Evolutionary conservation across 1,140 invertebrate genomes (phyloP), one percentile per base, ranked within the genome.

Genomic region (Leptoteleia sp.): DNA sequence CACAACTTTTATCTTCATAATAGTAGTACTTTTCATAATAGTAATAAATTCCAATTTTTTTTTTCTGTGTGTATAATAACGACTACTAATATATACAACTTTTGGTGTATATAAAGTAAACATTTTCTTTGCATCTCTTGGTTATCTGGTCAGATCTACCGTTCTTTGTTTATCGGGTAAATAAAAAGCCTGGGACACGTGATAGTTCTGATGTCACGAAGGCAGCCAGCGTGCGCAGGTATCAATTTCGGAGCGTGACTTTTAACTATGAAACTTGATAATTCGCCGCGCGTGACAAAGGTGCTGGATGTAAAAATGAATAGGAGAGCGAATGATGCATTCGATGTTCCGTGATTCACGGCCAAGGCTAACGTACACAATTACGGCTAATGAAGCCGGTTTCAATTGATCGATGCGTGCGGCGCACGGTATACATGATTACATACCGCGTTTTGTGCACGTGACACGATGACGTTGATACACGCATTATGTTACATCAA

Each of bases 291-390:
- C 9, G 8, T 50, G 27, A 43, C 13, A 17, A 61, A 59, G 19
- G n/a, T 35, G 33, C 42, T 37, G 16, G 11, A 37, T 19, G 29
- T 15, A 29, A 54, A 57, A 55, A 29, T 47, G 11, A 59, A 47
- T 50, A 35, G 16, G 9, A 57, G 15, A 31, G 35, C 17, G 40
- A 50, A 52, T 40, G 37, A 61, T 68, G 33, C 11, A 47, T 57
- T 38, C 11, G 13, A 54, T 76, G 25, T 62, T 9, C 50, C 13
- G 33, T 76, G 25, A 68, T 68, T 68, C 72, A 76, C 48, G 72
- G 64, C 31, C 62, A 76, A 76, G 64, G 72, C 55, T 35, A 55
- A 47, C 47, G 8, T 64, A 68, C 40, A 62, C 64, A 68, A 76
- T 76, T 76, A 76, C 31, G 40, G 31, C 31, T 68, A 64, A 68